Percentiles rank a stretch among this genome's conserved stretches.
Conservation (phyloP, 2,113 vertebrate species). For the Opisthocomus hoazin region DNA sequence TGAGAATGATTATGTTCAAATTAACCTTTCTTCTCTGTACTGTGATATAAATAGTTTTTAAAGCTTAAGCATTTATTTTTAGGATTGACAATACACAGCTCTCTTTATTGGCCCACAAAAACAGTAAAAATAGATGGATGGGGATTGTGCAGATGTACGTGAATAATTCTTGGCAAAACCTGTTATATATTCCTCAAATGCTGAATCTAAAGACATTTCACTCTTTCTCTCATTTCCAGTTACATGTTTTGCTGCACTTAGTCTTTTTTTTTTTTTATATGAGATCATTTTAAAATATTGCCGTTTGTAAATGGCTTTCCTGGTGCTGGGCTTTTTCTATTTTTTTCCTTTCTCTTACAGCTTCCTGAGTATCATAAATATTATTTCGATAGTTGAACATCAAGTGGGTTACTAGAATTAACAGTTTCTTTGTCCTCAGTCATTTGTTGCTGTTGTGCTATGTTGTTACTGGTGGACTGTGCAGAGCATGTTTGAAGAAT, state of each 20-base stretch:
- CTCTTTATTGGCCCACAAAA: slow-evolving; percentile 25
- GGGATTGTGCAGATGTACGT: background rate
- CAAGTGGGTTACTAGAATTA: background rate
- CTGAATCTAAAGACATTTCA: background rate
- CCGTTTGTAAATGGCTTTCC: background rate
- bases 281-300: background rate
- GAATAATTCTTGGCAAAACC: slow-evolving; percentile 16
- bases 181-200: background rate
- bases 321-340: background rate
- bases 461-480: background rate
- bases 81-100: background rate
- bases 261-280: background rate
- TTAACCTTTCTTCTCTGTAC: background rate
- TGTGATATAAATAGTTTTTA: background rate
- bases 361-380: background rate
- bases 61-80: background rate
- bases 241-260: background rate
- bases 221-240: background rate
- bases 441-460: background rate
- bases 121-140: background rate
- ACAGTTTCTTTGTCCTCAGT: background rate
- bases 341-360: background rate
- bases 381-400: background rate
- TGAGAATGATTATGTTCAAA: background rate
- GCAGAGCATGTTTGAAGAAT: background rate